These are phyloP conservation scores for Panagrolaimus sp. DNA, from an alignment of 1,140 invertebrate genomes.

Conservation along the genomic window DNA sequence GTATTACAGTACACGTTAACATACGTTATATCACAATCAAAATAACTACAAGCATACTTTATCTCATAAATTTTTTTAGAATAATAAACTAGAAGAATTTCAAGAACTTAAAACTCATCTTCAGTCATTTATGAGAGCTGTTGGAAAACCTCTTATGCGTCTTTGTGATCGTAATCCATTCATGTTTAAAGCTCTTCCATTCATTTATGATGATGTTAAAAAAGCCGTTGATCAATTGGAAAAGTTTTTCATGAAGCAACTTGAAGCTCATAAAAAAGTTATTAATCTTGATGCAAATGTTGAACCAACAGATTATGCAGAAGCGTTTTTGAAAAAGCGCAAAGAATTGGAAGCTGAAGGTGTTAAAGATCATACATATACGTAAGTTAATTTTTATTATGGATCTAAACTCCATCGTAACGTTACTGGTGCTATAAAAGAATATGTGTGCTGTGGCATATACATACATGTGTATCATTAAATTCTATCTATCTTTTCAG, in stretches of 20 bases:
- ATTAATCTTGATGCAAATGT: neutral
- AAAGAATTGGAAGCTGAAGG: neutral
- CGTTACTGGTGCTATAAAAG: no score
- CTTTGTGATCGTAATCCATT: neutral
- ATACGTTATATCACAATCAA: no score
- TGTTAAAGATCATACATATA: neutral
- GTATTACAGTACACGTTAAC: no score
- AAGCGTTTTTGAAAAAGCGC: neutral
- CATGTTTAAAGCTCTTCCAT: neutral
- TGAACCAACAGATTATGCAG: neutral
- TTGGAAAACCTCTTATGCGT: neutral
- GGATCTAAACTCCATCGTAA: no score
- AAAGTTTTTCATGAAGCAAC: neutral
- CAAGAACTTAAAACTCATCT: neutral
- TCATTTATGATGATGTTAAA: neutral
- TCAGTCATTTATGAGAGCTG: neutral
- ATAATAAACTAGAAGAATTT: neutral
- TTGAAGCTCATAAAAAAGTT: neutral
- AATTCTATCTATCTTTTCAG: neutral
- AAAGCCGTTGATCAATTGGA: neutral
- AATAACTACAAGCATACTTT: no score
- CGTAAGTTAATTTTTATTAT: neutral
- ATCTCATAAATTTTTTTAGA: neutral
- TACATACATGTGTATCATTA: no score
- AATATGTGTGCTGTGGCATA: no score